Percentiles rank a stretch among this genome's conserved stretches.
Evolutionary conservation across 2,888 invertebrate genomes (phyloP).

Genomic region (Helleia helle): DNA sequence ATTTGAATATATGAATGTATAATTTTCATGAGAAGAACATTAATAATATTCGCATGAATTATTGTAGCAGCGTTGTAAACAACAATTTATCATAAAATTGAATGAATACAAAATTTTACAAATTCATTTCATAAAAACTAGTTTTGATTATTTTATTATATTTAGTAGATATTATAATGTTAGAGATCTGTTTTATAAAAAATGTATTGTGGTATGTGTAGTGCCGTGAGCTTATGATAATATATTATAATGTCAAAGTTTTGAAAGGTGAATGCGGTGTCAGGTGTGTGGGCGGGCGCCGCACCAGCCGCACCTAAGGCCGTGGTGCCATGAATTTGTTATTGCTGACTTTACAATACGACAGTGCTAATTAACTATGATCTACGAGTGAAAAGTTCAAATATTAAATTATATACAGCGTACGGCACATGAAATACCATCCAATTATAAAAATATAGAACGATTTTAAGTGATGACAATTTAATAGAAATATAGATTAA

Average conservation of each 20-base stretch:
- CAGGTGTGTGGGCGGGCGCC: conserved; percentile 32
- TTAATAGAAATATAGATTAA: background rate
- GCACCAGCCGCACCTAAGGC: conserved; percentile 25
- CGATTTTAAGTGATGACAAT: background rate
- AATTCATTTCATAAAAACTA: no score
- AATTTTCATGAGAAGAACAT: no score
- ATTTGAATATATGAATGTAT: no score
- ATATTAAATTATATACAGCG: background rate
- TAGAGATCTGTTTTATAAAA: background rate
- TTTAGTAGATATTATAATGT: no score
- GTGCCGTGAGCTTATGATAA: conserved; percentile 12
- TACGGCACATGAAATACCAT: background rate
- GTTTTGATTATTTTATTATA: no score
- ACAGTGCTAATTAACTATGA: background rate
- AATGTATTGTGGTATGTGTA: background rate
- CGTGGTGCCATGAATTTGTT: conserved; percentile 33
- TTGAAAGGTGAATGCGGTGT: conserved; percentile 26
- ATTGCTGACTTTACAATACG: conserved; percentile 21
- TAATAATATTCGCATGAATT: no score
- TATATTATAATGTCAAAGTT: conserved; percentile 27
- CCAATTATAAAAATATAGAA: background rate
- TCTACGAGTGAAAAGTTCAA: background rate
- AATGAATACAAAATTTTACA: no score
- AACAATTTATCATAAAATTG: no score
- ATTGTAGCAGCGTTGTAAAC: no score